Conservation (phyloP, 1,140 invertebrate genomes). For the Chlorops oryzae region DNA sequence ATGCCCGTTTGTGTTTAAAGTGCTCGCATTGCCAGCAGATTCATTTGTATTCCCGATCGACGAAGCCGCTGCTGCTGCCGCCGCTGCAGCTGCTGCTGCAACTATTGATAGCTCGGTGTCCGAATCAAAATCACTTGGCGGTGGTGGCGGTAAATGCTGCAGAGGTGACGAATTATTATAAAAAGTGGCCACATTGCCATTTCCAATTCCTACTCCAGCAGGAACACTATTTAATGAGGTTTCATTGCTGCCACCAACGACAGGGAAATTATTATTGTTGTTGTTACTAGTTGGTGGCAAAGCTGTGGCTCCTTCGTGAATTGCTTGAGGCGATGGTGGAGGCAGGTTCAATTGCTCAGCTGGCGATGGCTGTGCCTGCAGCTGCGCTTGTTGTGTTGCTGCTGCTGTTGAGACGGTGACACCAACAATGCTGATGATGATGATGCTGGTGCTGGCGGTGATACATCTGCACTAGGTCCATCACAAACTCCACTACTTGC, state of each 20-base stretch:
- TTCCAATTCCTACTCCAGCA: background rate
- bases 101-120: conserved; percentile 40
- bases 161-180: background rate
- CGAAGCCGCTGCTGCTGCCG: conserved; percentile 19
- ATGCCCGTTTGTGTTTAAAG: conserved; percentile 23
- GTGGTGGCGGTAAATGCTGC: conserved; percentile 2
- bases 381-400: conserved; percentile 4
- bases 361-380: too few species aligned
- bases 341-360: conserved; percentile 24
- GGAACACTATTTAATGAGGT: background rate
- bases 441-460: background rate
- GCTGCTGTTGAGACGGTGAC: background rate
- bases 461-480: background rate
- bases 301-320: background rate
- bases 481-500: background rate
- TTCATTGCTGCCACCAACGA: background rate
- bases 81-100: conserved; percentile 23
- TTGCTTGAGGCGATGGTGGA: conserved; percentile 23
- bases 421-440: background rate
- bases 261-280: conserved; percentile 11
- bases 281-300: conserved; percentile 6
- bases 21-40: conserved; percentile 13
- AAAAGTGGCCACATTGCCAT: conserved; percentile 7
- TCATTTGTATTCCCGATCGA: conserved; percentile 17
- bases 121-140: conserved; percentile 38